Conservation (phyloP, 1,140 invertebrate genomes). For the Plutomurus gul region DNA sequence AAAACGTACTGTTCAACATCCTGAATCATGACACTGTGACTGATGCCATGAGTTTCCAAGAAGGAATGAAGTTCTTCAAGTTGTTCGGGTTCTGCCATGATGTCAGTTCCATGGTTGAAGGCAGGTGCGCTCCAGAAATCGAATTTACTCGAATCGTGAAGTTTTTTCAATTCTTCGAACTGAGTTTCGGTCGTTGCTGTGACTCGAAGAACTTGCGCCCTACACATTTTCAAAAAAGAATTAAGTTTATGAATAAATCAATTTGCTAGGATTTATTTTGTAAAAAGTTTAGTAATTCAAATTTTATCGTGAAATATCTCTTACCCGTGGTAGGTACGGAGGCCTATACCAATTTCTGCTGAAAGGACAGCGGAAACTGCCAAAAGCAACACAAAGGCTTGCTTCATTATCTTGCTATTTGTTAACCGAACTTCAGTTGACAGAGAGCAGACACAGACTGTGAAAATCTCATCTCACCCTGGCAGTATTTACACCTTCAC, state of each 20-base stretch:
- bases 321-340: background rate
- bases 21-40: background rate
- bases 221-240: background rate
- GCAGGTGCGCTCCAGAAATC: constrained; percentile 1
- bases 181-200: background rate
- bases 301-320: no score
- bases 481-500: no score
- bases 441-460: no score
- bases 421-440: no score
- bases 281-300: no score
- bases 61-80: background rate
- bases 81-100: background rate
- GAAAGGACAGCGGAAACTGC: background rate
- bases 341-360: background rate
- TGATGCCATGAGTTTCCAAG: background rate
- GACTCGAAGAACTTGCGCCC: background rate
- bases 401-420: background rate
- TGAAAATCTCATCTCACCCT: no score
- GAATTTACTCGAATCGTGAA: background rate
- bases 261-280: no score
- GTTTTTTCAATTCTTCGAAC: background rate
- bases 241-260: background rate
- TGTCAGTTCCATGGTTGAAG: background rate
- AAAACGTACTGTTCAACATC: constrained; percentile 4
- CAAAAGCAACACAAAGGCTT: background rate